Percentiles rank a stretch among this genome's conserved stretches.
Conservation (phyloP, 2,113 vertebrate species). For the Gymnocephalus cernua region DNA sequence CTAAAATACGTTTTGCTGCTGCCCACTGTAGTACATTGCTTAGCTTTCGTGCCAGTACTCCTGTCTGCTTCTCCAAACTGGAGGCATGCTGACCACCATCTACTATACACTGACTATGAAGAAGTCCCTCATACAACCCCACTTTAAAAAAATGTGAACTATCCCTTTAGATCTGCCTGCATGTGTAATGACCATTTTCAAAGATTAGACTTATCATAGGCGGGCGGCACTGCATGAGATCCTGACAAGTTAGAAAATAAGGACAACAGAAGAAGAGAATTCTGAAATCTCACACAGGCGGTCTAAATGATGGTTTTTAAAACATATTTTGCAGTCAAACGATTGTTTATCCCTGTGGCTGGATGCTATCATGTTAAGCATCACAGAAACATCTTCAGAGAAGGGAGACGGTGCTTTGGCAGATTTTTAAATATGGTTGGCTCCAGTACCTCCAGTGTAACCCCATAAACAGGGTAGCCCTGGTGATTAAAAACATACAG, state of each 20-base stretch:
- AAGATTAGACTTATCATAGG: slow-evolving; percentile 11
- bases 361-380: slow-evolving; percentile 56
- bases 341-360: slow-evolving; percentile 63
- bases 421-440: slow-evolving; percentile 12
- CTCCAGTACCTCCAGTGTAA: no score
- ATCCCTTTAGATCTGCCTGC: no score
- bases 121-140: no score
- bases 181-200: not conserved
- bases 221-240: slow-evolving; percentile 21
- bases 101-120: no score
- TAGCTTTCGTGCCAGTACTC: no score
- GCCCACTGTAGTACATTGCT: no score
- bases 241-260: slow-evolving; percentile 40
- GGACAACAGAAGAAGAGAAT: slow-evolving; percentile 1
- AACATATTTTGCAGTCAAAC: slow-evolving; percentile 53
- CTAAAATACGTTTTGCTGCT: no score
- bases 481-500: no score
- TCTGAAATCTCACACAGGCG: slow-evolving; percentile 18
- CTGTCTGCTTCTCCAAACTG: no score
- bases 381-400: slow-evolving; percentile 32
- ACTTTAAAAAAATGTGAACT: no score
- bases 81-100: no score
- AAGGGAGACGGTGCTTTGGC: slow-evolving; percentile 11
- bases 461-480: no score
- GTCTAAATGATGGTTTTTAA: slow-evolving; percentile 58